Conservation (phyloP, 2,888 invertebrate species). For the Nineta flava region DNA sequence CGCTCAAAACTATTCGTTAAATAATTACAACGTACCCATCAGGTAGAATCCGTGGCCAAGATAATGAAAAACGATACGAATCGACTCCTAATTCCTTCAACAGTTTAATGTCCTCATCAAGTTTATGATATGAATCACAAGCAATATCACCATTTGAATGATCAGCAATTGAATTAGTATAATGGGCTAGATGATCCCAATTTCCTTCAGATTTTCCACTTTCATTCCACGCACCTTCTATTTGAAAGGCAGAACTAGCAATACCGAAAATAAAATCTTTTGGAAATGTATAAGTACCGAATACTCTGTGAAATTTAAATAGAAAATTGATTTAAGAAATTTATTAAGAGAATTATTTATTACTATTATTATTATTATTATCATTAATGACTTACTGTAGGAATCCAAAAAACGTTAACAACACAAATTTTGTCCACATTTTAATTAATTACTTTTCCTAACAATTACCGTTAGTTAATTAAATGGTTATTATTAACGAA, state of each 20-base stretch:
- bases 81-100: conserved; percentile 18
- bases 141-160: conserved; percentile 18
- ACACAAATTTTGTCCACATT: too few relatives aligned
- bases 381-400: too few relatives aligned
- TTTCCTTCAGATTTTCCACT: conserved; percentile 32
- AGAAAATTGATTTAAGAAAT: too few relatives aligned
- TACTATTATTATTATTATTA: too few relatives aligned
- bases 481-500: too few relatives aligned
- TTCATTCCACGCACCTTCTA: conserved; percentile 26
- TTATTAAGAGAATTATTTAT: too few relatives aligned
- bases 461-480: too few relatives aligned
- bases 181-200: conserved; percentile 31
- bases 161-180: conserved; percentile 18
- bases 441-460: too few relatives aligned
- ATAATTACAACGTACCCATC: conserved; percentile 27
- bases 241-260: conserved; percentile 23
- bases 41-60: conserved; percentile 48
- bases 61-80: conserved; percentile 39
- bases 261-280: conserved; percentile 20
- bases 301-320: not conserved
- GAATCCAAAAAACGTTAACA: too few relatives aligned
- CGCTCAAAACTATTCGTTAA: too few relatives aligned
- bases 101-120: conserved; percentile 16
- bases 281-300: conserved; percentile 14
- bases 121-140: conserved; percentile 19